Conservation (phyloP, 1,140 invertebrate species). For the Micrasema minimum region DNA sequence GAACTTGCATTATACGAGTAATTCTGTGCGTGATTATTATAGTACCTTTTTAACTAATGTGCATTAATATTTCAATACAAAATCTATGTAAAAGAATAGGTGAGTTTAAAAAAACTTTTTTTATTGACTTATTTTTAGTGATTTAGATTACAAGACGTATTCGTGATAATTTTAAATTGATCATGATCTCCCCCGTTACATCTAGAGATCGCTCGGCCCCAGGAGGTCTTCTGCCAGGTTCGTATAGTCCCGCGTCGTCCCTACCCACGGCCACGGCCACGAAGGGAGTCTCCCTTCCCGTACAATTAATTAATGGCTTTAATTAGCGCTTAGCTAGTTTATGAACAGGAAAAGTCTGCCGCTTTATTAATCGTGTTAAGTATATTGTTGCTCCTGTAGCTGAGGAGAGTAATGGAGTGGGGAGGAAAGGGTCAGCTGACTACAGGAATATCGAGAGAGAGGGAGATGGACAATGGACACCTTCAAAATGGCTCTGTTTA, state of each 20-base stretch:
- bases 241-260: too few species aligned
- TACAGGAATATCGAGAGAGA: neutral
- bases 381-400: constrained; percentile 46
- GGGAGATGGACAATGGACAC: constrained; percentile 1
- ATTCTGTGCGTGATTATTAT: too few species aligned
- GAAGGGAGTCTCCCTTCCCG: constrained; percentile 37
- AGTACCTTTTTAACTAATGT: too few species aligned
- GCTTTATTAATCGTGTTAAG: constrained; percentile 53
- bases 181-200: too few species aligned
- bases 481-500: constrained; percentile 24
- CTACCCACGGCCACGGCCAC: too few species aligned
- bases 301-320: constrained; percentile 54
- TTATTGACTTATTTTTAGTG: too few species aligned
- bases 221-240: neutral
- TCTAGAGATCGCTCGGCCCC: neutral
- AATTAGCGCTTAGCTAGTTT: constrained; percentile 53
- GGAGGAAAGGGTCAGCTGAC: neutral
- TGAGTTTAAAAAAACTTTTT: too few species aligned
- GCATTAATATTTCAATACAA: too few species aligned
- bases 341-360: constrained; percentile 52
- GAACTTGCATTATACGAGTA: too few species aligned
- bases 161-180: too few species aligned
- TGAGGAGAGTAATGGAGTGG: constrained; percentile 9
- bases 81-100: too few species aligned
- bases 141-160: too few species aligned